Base-by-base conservation (phyloP, 2,888 invertebrate species). In the Drosophila maculinotata region DNA sequence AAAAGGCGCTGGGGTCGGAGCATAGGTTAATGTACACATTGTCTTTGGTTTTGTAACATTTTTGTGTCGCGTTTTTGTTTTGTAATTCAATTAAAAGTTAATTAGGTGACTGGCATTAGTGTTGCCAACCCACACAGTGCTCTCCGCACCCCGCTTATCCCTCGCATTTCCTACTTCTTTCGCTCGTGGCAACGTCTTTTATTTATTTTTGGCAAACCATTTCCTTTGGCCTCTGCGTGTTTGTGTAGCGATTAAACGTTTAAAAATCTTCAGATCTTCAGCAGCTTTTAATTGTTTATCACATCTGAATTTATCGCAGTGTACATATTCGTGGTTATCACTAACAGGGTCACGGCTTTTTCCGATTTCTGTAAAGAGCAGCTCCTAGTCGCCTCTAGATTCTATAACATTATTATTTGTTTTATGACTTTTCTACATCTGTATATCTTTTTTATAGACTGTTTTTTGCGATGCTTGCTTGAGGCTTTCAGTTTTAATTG, bases 81-180 rank as follows among this genome's bases (percentile, higher is more conserved):
- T 60, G 77, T 42, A 76, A 68, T 86, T 86, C 63, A 76, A 76
- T 79, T 76, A 79, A 76, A 79, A 79, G 44, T 66, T 68, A 79
- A 79, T 86, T 86, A 68, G 67, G 35, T 49, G 48, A 26, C 62
- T 82, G 86, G 64, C 76, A 79, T 75, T 60, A 65, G 45, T 45
- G 48, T 30, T 56, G 64, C 68, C 65, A 58, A 25, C 26, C 26
- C 35, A 51, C 56, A 28, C 28, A 48, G 36, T 41, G 20, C 14
- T 39, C 15, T 33, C 35, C 38, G 17, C 6, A n/a, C n/a, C n/a
- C n/a, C n/a, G n/a, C 17, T 1, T 10, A 10, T n/a, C 7, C 3
- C 1, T 39, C 36, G 23, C 36, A 14, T 17, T 45, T 26, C 9
- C 5, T 2, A 10, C 10, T 12, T 4, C 8, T 25, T 59, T 5